Base-by-base conservation (phyloP, 2,797 vertebrate species). In the Paguma larvata region DNA sequence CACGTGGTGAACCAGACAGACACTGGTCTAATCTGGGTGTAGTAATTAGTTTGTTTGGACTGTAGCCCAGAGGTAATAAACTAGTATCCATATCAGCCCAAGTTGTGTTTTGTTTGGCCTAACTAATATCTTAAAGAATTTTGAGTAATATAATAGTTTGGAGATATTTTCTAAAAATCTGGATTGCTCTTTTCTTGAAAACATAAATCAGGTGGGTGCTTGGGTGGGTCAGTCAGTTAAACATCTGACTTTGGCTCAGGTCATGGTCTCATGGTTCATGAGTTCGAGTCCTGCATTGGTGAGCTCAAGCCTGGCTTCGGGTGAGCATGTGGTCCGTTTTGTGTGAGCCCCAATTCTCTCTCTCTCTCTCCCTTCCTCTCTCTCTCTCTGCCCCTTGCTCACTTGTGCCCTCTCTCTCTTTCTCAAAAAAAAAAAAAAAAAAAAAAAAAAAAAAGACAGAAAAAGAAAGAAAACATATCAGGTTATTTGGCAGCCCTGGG, bases 101-200 rank as follows among this genome's bases (percentile, higher is more conserved):
- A 78, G 18, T 46, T 65, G 12, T 73, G n/a, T 95, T 87, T 90
- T 91, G 4, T 72, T 88, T 90, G 91, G 46, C 15, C 14, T 85
- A 41, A 73, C n/a, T 89, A 53, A 75, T 89, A 30, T 59, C 41
- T 85, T 80, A 84, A 88, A 85, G 46, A 91, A 85, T 59, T 83
- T 95, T 80, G 34, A 85, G 25, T 59, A n/a, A n/a, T 68, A 56
- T 83, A 85, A 90, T 89, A 92, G 48, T 62, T 79, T 73, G 25
- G 46, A 91, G 23, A 87, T 46, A 85, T 32, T 67, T 27, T 68
- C 27, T 53, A 67, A 93, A 93, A 91, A 73, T 75, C 15, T 62
- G 41, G n/a, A 79, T 53, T 75, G 72, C 32, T 89, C 13, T 91
- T 92, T 97, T 85, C 41, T 91, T 78, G 27, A 56, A 48, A 18